Conservation (phyloP, 2,888 invertebrate genomes). For the Azorinus chamasolen region DNA sequence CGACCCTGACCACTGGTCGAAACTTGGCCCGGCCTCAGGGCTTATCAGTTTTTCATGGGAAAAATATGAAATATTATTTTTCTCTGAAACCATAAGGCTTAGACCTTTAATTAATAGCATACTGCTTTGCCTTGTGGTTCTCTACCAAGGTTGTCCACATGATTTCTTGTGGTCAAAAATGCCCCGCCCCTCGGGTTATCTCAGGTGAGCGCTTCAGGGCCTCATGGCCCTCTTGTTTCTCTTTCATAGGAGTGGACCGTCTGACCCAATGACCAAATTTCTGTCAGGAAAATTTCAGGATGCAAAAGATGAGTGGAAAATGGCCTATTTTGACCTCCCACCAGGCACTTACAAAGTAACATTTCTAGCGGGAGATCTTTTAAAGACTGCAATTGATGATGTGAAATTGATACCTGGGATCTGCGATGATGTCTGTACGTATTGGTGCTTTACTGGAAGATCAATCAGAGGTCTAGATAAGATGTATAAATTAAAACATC, state of each 20-base stretch:
- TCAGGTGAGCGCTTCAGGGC: too few relatives aligned
- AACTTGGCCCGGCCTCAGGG: too few relatives aligned
- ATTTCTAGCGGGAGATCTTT: conserved; percentile 66
- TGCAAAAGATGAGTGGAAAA: conserved; percentile 72
- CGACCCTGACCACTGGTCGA: too few relatives aligned
- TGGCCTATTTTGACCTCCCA: conserved; percentile 73
- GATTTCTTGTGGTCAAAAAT: too few relatives aligned
- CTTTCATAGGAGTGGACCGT: conserved; percentile 7
- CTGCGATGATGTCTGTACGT: conserved; percentile 73
- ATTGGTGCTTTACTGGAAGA: neutral
- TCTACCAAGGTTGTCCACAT: too few relatives aligned
- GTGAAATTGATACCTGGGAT: conserved; percentile 66
- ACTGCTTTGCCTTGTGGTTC: too few relatives aligned
- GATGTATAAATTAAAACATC: neutral
- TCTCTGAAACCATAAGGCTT: too few relatives aligned
- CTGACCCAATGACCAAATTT: conserved; percentile 12
- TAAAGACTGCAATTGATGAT: conserved; percentile 78
- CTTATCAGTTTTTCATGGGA: too few relatives aligned
- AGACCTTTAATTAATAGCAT: too few relatives aligned
- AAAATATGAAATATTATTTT: too few relatives aligned
- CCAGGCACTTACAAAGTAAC: conserved; percentile 68
- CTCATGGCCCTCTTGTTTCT: too few relatives aligned
- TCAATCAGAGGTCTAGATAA: neutral
- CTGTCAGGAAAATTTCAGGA: conserved; percentile 18
- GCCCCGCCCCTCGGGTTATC: too few relatives aligned